Conservation (phyloP, 2,797 vertebrate species). For the Poecilia velifera region DNA sequence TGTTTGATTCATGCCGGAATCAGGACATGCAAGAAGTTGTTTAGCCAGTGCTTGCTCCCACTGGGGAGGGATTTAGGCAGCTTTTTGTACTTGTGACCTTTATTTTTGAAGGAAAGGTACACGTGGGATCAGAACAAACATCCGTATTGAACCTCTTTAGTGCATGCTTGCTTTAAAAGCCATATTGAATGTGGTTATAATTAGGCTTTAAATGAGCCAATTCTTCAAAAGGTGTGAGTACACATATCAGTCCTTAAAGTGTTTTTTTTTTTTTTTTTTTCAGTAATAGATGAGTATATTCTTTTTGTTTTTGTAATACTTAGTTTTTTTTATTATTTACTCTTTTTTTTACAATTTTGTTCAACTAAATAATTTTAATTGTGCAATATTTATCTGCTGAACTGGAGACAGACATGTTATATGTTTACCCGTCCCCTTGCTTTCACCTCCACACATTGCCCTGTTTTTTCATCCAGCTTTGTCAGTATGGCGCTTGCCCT, state of each 20-base stretch:
- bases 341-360: background rate
- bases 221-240: background rate
- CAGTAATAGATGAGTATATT: background rate
- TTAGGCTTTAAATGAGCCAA: constrained; percentile 32
- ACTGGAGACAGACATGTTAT: background rate
- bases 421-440: background rate
- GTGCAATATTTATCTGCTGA: background rate
- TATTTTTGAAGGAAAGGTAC: constrained; percentile 62
- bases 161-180: constrained; percentile 45
- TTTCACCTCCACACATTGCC: constrained; percentile 42
- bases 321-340: background rate
- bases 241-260: background rate
- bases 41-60: constrained; percentile 57
- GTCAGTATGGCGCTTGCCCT: constrained; percentile 32
- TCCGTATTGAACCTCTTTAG: constrained; percentile 47
- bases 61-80: constrained; percentile 66
- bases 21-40: constrained; percentile 64
- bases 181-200: constrained; percentile 46
- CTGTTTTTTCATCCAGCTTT: constrained; percentile 17
- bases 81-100: constrained; percentile 68
- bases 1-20: constrained; percentile 73
- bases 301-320: background rate
- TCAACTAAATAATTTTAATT: background rate
- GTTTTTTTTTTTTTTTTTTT: background rate
- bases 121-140: constrained; percentile 62